Base-by-base conservation (phyloP, 2,113 vertebrate species). In the Pluvialis apricaria region DNA sequence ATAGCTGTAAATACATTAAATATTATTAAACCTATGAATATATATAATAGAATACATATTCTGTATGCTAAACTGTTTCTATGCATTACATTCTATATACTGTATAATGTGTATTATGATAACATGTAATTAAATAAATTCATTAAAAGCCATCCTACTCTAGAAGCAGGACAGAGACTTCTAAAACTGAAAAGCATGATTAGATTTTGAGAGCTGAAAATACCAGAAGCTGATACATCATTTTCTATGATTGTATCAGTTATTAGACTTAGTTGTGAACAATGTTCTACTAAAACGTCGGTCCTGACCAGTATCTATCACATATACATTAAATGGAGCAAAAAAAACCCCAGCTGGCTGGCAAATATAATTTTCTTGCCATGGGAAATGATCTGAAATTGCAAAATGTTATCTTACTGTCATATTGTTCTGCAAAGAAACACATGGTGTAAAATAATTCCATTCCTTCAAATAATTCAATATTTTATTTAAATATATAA, bases 361-460 rank as follows among this genome's bases (percentile, higher is more conserved):
- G 42, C 38, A 70, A 92, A 90, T 61, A 34, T 11, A 12, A 68
- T 91, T 93, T 90, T n/a, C 80, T 88, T 88, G 76, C 92, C 18
- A 32, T 55, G 42, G 80, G 88, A 94, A 94, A 92, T 29, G 11
- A 88, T 97, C 83, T 81, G 80, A 86, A 88, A 90, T 92, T 90
- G 80, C 72, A 86, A 62, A 91, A 66, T 38, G 42, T 95, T 96
- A 91, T 95, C 86, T 88, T 62, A 64, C 76, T 75, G 68, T 91
- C 60, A 51, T 44, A 73, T 93, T 94, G 45, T 93, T 92, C 92
- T 94, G 77, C 54, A 26, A 40, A 91, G 72, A 86, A 86, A 84
- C 51, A 66, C 42, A 40, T 58, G n/a, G 60, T 28, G 34, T 45
- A n/a, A 71, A 81, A 84, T 73, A 82, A 84, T 81, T 58, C 15